Evolutionary conservation across 2,888 invertebrate genomes (phyloP).

Genomic region (Nemoura dubitans): DNA sequence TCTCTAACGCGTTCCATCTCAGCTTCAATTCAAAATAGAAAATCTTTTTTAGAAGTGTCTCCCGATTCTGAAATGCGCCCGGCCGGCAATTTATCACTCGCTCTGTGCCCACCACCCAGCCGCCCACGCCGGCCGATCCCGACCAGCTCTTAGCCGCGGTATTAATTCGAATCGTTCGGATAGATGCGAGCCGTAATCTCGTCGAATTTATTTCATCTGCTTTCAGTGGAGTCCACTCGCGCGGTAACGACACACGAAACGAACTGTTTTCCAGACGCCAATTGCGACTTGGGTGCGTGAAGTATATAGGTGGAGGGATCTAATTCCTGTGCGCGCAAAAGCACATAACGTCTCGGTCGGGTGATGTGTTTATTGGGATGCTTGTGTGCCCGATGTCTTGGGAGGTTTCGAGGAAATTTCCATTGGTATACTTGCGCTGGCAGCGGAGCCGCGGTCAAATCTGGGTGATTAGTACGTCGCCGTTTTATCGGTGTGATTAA

Average conservation of each 20-base stretch:
- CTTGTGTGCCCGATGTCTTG: too few relatives aligned
- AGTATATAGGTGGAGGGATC: too few relatives aligned
- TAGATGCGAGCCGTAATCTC: background rate
- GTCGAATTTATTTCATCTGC: background rate
- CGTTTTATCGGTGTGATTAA: too few relatives aligned
- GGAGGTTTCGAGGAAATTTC: too few relatives aligned
- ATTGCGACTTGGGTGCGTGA: too few relatives aligned
- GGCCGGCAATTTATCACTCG: background rate
- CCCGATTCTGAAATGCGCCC: background rate
- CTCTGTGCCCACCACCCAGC: too few relatives aligned
- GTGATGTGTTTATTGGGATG: too few relatives aligned
- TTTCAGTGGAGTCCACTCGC: background rate
- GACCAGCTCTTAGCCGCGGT: background rate
- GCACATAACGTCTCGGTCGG: too few relatives aligned
- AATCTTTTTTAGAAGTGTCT: background rate
- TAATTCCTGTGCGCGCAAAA: too few relatives aligned
- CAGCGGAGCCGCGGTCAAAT: too few relatives aligned
- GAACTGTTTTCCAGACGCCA: background rate
- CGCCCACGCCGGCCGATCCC: background rate
- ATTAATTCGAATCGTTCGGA: background rate
- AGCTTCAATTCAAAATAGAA: background rate
- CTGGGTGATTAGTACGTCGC: too few relatives aligned
- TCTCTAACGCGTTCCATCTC: background rate
- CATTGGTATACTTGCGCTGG: too few relatives aligned
- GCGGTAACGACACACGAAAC: background rate